Evolutionary conservation across 2,888 invertebrate genomes (phyloP).

Genomic region (Exocentrus adspersus): DNA sequence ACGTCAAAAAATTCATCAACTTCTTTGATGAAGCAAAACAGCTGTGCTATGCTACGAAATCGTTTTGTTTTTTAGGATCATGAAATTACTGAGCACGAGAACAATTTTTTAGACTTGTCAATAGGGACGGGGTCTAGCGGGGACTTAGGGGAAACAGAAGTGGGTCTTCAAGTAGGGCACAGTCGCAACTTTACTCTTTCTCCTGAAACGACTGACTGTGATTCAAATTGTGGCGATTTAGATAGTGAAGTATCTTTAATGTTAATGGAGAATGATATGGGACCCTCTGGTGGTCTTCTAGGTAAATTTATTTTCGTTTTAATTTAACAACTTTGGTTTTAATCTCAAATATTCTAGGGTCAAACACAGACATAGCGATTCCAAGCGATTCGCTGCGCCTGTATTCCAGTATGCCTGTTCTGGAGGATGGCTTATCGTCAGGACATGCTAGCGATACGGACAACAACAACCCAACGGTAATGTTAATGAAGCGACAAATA

Average conservation of each 20-base stretch:
- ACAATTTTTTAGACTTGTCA: constrained; percentile 70
- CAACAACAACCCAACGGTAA: constrained; percentile 83
- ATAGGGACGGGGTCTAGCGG: constrained; percentile 72
- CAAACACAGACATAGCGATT: constrained; percentile 69
- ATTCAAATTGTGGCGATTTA: constrained; percentile 86
- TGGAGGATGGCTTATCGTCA: constrained; percentile 94
- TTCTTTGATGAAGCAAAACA: no score
- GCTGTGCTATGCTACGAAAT: no score
- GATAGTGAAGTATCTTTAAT: constrained; percentile 86
- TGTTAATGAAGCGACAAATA: constrained; percentile 75
- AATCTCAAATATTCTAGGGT: constrained; percentile 58
- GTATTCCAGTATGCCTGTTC: constrained; percentile 86
- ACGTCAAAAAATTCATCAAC: no score
- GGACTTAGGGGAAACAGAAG: constrained; percentile 73
- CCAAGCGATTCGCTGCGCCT: constrained; percentile 73
- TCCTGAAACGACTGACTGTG: constrained; percentile 93
- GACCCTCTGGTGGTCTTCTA: constrained; percentile 60
- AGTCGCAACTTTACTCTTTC: constrained; percentile 89
- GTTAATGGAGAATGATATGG: constrained; percentile 75
- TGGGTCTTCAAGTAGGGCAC: constrained; percentile 73
- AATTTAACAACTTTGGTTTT: not conserved
- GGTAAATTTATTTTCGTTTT: constrained; percentile 43
- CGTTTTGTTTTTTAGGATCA: constrained; percentile 61
- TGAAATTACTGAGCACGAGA: constrained; percentile 67
- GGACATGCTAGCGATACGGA: constrained; percentile 94